These are phyloP conservation scores for Aphelenchoides besseyi DNA, from an alignment of 1,140 invertebrate genomes.

Conservation along the genomic window DNA sequence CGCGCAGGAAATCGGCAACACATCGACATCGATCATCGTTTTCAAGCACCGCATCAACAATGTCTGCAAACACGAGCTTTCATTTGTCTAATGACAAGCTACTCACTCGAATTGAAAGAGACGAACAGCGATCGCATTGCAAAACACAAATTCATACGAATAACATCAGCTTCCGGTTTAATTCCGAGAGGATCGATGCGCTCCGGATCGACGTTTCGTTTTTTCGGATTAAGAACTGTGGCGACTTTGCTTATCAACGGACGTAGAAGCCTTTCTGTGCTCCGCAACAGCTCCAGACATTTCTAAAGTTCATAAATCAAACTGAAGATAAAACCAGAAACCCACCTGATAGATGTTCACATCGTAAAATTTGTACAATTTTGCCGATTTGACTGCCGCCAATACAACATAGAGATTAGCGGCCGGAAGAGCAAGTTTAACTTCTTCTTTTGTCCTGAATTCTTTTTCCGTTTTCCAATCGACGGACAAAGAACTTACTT, in stretches of 20 bases:
- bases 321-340: not conserved
- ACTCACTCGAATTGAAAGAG: not conserved
- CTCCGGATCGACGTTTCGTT: not conserved
- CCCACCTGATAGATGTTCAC: conserved; percentile 10
- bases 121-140: conserved; percentile 5
- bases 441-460: conserved; percentile 4
- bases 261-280: conserved; percentile 2
- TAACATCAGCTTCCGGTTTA: not conserved
- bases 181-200: conserved; percentile 2
- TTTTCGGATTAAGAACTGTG: not conserved
- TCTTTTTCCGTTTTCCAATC: not conserved
- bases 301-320: conserved; percentile 2
- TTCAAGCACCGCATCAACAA: conserved; percentile 9
- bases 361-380: conserved; percentile 6
- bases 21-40: not conserved
- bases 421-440: not conserved
- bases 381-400: conserved; percentile 3
- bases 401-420: conserved; percentile 12
- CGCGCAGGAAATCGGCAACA: conserved; percentile 11
- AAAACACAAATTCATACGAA: not conserved
- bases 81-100: not conserved
- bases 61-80: not conserved
- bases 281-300: conserved; percentile 5
- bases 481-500: not conserved
- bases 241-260: not conserved